Evolutionary conservation across 2,888 invertebrate species (phyloP).

Genomic region (Tribolium freemani): DNA sequence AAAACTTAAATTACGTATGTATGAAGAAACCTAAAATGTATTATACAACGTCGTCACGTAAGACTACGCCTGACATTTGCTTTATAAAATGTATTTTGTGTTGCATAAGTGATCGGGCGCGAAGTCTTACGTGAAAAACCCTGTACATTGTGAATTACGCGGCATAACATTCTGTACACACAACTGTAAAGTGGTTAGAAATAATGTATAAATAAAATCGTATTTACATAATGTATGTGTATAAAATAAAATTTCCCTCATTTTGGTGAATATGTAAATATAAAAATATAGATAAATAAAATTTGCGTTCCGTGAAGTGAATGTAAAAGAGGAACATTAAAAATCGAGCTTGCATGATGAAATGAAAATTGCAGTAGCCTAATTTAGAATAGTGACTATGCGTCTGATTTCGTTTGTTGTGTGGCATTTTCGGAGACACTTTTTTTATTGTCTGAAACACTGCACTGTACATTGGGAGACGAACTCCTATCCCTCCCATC

Average conservation of each 20-base stretch:
- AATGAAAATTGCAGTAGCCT: background rate
- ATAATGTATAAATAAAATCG: background rate
- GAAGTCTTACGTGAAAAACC: too few species aligned
- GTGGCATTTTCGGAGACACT: conserved; percentile 48
- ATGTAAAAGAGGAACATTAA: conserved; percentile 27
- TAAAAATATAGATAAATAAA: conserved; percentile 44
- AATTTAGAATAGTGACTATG: conserved; percentile 47
- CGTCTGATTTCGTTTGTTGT: conserved; percentile 51
- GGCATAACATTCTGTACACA: background rate
- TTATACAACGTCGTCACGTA: too few species aligned
- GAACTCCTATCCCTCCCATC: conserved; percentile 80
- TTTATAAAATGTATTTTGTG: too few species aligned
- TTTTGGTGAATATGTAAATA: conserved; percentile 37
- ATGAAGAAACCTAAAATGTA: background rate
- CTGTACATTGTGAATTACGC: background rate
- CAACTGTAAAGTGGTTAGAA: background rate
- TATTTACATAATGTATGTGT: conserved; percentile 28
- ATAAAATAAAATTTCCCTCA: conserved; percentile 31
- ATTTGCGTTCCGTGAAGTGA: conserved; percentile 13
- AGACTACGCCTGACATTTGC: too few species aligned
- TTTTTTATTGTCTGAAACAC: conserved; percentile 49
- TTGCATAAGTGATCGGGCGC: too few species aligned
- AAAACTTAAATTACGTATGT: conserved; percentile 23
- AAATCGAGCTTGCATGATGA: background rate
- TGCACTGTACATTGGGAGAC: conserved; percentile 76